These are phyloP conservation scores for Sebastolobus altivelis DNA, from an alignment of 2,797 vertebrate species.

Conservation along the genomic window DNA sequence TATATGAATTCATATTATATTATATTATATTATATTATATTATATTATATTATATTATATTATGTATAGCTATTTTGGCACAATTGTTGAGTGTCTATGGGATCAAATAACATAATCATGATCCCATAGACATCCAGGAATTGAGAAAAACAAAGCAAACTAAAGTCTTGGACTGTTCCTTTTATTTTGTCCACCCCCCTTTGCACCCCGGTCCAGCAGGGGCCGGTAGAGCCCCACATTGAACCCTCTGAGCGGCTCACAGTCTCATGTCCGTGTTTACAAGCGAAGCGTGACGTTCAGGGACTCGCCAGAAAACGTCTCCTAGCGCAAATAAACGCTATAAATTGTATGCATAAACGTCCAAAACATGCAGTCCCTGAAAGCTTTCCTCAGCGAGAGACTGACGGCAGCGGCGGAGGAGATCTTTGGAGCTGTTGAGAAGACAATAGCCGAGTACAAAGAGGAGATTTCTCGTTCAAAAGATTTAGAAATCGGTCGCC, in stretches of 20 bases:
- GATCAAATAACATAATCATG: too few species aligned
- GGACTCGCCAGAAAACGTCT: slow-evolving; percentile 47
- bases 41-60: too few species aligned
- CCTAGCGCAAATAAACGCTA: neutral
- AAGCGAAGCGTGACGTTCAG: slow-evolving; percentile 78
- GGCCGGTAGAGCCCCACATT: slow-evolving; percentile 17
- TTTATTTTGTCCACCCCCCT: neutral
- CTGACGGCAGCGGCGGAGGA: slow-evolving; percentile 78
- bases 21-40: too few species aligned
- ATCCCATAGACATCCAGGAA: too few species aligned
- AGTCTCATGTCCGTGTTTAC: slow-evolving; percentile 78
- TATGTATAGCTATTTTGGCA: too few species aligned
- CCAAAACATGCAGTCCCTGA: slow-evolving; percentile 66
- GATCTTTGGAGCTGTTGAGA: slow-evolving; percentile 78
- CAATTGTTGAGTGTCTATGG: too few species aligned
- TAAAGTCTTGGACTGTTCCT: too few species aligned
- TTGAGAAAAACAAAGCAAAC: too few species aligned
- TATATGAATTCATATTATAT: too few species aligned
- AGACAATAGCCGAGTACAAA: slow-evolving; percentile 76
- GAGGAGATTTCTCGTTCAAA: slow-evolving; percentile 77
- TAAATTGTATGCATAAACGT: fast-evolving
- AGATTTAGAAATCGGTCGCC: slow-evolving; percentile 78
- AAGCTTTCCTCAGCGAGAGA: slow-evolving; percentile 71
- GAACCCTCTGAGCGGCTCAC: neutral
- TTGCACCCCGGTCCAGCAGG: slow-evolving; percentile 54